Percentiles rank a stretch among this genome's conserved stretches.
phyloP scores from a whole-genome alignment of 2,888 invertebrate species.

The Lamellibrachia columna region DNA sequence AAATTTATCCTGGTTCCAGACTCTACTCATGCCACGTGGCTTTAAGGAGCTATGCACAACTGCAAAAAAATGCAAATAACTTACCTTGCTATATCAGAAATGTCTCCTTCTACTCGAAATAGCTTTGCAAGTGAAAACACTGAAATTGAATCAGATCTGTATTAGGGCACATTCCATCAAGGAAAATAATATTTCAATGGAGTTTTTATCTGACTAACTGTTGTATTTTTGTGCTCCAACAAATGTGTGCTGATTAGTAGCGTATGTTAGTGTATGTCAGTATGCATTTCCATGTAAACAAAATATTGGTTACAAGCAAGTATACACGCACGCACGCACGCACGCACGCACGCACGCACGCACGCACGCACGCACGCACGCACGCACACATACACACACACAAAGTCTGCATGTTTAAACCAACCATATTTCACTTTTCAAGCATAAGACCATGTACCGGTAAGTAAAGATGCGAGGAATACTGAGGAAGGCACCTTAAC shows the following conservation, averaged over 20 bases:
- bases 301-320: background rate
- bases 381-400: too few relatives aligned
- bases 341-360: too few relatives aligned
- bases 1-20: background rate
- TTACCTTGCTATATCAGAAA: constrained; percentile 70
- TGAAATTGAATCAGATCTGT: constrained; percentile 34
- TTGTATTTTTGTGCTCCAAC: background rate
- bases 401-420: too few relatives aligned
- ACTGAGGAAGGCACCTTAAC: too few relatives aligned
- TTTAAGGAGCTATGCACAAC: background rate
- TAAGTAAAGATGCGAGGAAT: too few relatives aligned
- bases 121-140: constrained; percentile 78
- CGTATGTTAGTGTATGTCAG: too few relatives aligned
- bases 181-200: background rate
- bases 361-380: too few relatives aligned
- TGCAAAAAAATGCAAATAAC: constrained; percentile 49
- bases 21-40: background rate
- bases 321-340: background rate
- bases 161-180: background rate
- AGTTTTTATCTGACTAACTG: background rate
- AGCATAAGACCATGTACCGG: too few relatives aligned
- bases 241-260: background rate
- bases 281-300: background rate
- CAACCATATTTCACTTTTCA: too few relatives aligned
- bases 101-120: constrained; percentile 57